Percentiles rank a stretch among this genome's conserved stretches.
Evolutionary conservation across 2,797 vertebrate species (phyloP).

Genomic region (Pterois miles): DNA sequence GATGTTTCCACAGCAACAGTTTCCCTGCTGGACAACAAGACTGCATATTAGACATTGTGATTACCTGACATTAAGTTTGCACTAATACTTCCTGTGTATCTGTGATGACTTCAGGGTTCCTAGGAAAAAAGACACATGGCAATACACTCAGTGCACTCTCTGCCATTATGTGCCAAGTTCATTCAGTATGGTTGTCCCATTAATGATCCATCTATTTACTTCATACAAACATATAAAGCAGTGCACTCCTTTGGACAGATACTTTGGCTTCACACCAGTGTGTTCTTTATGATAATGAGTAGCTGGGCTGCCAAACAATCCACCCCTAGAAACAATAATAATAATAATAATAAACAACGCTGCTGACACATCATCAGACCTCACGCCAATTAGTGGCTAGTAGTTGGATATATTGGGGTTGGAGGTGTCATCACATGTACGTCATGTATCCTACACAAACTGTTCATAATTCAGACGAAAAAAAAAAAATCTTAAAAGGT

Average conservation of each 20-base stretch:
- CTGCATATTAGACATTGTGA: background rate
- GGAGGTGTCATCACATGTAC: accelerated
- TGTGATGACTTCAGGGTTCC: background rate
- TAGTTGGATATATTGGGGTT: background rate
- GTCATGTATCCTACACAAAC: background rate
- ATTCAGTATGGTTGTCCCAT: background rate
- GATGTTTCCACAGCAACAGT: constrained; percentile 40
- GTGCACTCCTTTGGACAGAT: background rate
- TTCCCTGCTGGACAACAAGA: constrained; percentile 32
- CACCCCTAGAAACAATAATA: background rate
- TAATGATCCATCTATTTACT: background rate
- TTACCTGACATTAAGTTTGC: background rate
- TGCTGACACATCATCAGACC: no score
- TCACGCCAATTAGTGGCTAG: background rate
- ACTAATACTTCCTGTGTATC: background rate
- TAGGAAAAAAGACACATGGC: background rate
- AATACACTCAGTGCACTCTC: background rate
- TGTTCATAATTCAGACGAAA: background rate
- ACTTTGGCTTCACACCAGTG: background rate
- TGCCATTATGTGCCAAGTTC: background rate
- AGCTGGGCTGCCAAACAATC: background rate
- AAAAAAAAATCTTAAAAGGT: no score
- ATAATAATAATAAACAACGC: background rate
- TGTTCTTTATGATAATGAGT: background rate
- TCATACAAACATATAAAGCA: background rate